These are phyloP conservation scores for Oscarella lobularis DNA, from an alignment of 37 sponge, comb jelly and placozoan genomes.

Conservation along the genomic window DNA sequence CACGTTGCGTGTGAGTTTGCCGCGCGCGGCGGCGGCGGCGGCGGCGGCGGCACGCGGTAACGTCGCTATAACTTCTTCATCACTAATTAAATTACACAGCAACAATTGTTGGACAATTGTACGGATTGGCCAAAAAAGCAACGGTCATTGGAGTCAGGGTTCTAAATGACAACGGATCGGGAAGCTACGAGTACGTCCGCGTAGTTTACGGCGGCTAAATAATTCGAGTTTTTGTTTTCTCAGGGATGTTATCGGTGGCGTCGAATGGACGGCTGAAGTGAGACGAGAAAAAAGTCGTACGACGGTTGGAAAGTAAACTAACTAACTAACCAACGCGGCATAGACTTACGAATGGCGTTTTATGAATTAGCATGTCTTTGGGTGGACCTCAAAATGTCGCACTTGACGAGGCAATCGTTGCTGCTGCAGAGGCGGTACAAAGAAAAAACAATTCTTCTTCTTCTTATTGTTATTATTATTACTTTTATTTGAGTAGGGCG, in stretches of 20 bases:
- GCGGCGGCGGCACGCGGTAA: no score
- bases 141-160: conserved; percentile 60
- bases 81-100: no score
- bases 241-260: background rate
- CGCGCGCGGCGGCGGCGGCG: no score
- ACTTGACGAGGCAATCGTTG: conserved; percentile 43
- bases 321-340: no score
- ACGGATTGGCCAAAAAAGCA: conserved; percentile 45
- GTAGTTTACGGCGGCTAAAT: background rate
- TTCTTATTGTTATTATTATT: no score
- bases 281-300: no score
- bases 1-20: no score
- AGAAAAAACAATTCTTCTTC: no score
- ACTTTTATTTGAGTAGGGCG: background rate
- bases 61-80: no score
- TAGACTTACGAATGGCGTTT: no score
- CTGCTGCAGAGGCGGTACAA: conserved; percentile 35
- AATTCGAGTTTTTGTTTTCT: background rate
- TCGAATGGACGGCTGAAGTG: no score
- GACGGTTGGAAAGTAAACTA: no score
- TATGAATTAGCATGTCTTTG: conserved; percentile 80
- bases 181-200: conserved; percentile 18
- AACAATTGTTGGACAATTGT: conserved; percentile 32
- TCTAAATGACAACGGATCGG: conserved; percentile 31
- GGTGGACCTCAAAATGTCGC: conserved; percentile 33